Evolutionary conservation across 2,888 invertebrate genomes (phyloP).

Genomic region (Muschampia plurimacula): DNA sequence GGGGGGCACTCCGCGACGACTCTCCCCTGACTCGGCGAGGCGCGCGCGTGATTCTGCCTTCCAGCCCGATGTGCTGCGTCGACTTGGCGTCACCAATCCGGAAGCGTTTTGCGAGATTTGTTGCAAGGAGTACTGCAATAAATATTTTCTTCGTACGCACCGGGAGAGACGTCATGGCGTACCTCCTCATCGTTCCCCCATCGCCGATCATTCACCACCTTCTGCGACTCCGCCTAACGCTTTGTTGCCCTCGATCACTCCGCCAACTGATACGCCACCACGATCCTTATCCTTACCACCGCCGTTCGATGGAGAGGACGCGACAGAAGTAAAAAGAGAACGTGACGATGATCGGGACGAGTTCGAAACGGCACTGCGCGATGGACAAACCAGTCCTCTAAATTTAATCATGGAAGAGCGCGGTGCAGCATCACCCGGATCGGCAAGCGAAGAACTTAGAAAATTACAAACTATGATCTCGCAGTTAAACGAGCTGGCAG

Average conservation of each 20-base stretch:
- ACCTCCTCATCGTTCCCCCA: constrained; percentile 70
- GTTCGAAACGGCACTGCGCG: constrained; percentile 73
- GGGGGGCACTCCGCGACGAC: constrained; percentile 83
- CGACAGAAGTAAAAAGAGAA: constrained; percentile 70
- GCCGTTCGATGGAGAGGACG: constrained; percentile 74
- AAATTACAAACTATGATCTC: constrained; percentile 96
- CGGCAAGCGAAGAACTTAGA: constrained; percentile 93
- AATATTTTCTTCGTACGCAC: constrained; percentile 96
- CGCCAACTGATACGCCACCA: constrained; percentile 86
- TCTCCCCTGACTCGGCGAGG: constrained; percentile 86
- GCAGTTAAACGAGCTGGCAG: constrained; percentile 93
- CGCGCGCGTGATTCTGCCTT: constrained; percentile 90
- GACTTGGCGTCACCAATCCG: constrained; percentile 92
- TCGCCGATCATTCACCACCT: constrained; percentile 79
- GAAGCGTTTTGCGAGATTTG: constrained; percentile 98
- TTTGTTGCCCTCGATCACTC: constrained; percentile 88
- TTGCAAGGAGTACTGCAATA: constrained; percentile 97
- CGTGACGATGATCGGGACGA: constrained; percentile 83
- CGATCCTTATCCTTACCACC: constrained; percentile 91
- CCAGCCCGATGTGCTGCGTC: constrained; percentile 89
- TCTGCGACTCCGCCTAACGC: constrained; percentile 66
- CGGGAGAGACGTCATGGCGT: constrained; percentile 97
- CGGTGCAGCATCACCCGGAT: constrained; percentile 83
- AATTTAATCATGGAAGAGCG: constrained; percentile 91
- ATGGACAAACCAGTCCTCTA: constrained; percentile 91